Evolutionary conservation across 1,140 invertebrate species (phyloP), one percentile per base, ranked within the genome.

Genomic region (Vanessa tameamea): DNA sequence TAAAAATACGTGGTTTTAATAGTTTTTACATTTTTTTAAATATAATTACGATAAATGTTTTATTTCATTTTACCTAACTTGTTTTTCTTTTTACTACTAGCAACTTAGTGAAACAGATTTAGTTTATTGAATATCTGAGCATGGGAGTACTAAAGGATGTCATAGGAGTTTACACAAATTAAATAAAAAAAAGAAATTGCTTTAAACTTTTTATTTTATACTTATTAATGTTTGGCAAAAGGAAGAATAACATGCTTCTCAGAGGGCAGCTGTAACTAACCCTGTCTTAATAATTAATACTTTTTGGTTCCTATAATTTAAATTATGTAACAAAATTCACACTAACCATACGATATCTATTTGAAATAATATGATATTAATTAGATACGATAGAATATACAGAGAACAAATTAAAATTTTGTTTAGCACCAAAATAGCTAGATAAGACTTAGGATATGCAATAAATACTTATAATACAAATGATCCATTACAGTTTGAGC

Each of bases 241-340:
- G 73, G 85, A 87, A 87, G 81, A 80, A 79, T 82, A 82, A 82
- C 63, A 76, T 76, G 77, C 73, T 72, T 78, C 69, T 69, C 23
- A 48, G 65, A 63, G 70, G 70, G 73, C 61, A 73, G 55, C 69
- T 51, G 69, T 63, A 65, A 69, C 48, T 64, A 59, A 64, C 68
- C 64, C 37, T 47, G n/a, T 68, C 67, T 70, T 75, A 53, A 75
- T 71, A 67, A 16, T 68, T 90, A 91, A 91, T 89, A 91, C 87
- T 91, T 91, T 91, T 91, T 91, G 87, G 89, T 88, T 84, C 84
- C 85, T 87, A 87, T 64, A 74, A 79, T 78, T 82, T 80, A 79
- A 78, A 72, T 72, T 77, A 78, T 76, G 51, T 79, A 79, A 82
- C 78, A 78, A 82, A 82, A 80, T 78, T 80, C 78, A 85, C 75